Percentiles rank a stretch among this genome's conserved stretches.
Conservation (phyloP, 2,797 vertebrate species). For the Megalops cyprinoides region DNA sequence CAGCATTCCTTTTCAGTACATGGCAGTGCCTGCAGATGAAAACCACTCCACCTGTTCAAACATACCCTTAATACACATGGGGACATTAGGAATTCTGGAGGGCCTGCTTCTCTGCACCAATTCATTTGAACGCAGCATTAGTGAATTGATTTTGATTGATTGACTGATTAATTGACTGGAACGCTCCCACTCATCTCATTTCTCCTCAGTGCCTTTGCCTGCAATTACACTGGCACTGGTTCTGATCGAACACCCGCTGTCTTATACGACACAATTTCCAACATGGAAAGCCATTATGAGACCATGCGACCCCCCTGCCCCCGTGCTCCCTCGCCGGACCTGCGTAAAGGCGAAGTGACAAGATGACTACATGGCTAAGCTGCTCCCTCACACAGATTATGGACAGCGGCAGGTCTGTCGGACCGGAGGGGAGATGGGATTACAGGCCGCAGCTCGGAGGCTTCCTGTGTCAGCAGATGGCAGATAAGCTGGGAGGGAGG, state of each 20-base stretch:
- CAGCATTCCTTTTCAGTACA: no score
- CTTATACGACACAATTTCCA: not conserved
- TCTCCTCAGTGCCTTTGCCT: not conserved
- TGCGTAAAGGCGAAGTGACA: conserved; percentile 30
- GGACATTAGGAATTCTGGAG: not conserved
- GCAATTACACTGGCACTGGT: not conserved
- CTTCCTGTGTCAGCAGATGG: conserved; percentile 19
- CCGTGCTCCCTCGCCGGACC: not conserved
- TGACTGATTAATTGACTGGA: no score
- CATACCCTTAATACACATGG: no score
- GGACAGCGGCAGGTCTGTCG: conserved; percentile 32
- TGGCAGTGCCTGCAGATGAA: no score
- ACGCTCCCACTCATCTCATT: no score
- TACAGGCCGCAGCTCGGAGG: conserved; percentile 39
- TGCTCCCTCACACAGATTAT: conserved; percentile 51
- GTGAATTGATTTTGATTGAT: not conserved
- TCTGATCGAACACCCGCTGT: no score
- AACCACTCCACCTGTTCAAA: no score
- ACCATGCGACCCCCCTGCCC: not conserved
- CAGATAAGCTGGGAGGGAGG: conserved; percentile 8
- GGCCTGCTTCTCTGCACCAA: not conserved
- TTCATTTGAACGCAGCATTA: not conserved
- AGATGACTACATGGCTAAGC: conserved; percentile 46
- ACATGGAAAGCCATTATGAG: no score
- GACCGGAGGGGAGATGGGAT: conserved; percentile 43